Conservation (phyloP, 2,797 vertebrate species). For the Pipistrellus pygmaeus region DNA sequence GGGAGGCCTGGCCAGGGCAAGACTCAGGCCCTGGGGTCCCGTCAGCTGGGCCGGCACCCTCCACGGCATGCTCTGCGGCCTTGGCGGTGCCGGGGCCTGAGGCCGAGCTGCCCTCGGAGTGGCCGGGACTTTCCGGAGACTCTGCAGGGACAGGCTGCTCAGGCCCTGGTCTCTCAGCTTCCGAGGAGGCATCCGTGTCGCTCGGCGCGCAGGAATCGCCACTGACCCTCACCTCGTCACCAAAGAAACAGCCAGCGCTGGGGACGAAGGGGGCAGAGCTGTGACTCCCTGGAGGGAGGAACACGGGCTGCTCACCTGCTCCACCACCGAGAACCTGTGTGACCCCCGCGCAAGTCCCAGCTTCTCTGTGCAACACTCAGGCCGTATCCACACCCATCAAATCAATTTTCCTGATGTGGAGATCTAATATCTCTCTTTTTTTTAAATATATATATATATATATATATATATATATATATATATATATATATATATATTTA, state of each 20-base stretch:
- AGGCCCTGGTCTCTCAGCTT: slow-evolving; percentile 84
- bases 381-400: not conserved
- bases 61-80: not conserved
- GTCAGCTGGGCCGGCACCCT: not conserved
- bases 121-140: slow-evolving; percentile 51
- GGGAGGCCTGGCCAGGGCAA: slow-evolving; percentile 57
- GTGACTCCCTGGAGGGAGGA: not conserved
- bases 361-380: too few relatives aligned
- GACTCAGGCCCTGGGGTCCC: not conserved
- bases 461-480: too few relatives aligned
- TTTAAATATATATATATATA: too few relatives aligned
- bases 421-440: rapidly evolving
- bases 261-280: slow-evolving; percentile 58
- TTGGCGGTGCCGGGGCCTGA: not conserved
- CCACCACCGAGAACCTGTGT: rapidly evolving
- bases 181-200: slow-evolving; percentile 89
- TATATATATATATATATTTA: too few relatives aligned
- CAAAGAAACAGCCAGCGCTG: slow-evolving; percentile 98
- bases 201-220: slow-evolving; percentile 87
- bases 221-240: slow-evolving; percentile 93
- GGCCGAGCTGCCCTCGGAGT: slow-evolving; percentile 29
- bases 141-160: slow-evolving; percentile 71
- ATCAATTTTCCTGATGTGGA: rapidly evolving
- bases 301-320: rapidly evolving
- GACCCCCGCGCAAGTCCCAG: not conserved